These are phyloP conservation scores for Antennarius striatus DNA, from an alignment of 2,113 vertebrate genomes.

Conservation along the genomic window DNA sequence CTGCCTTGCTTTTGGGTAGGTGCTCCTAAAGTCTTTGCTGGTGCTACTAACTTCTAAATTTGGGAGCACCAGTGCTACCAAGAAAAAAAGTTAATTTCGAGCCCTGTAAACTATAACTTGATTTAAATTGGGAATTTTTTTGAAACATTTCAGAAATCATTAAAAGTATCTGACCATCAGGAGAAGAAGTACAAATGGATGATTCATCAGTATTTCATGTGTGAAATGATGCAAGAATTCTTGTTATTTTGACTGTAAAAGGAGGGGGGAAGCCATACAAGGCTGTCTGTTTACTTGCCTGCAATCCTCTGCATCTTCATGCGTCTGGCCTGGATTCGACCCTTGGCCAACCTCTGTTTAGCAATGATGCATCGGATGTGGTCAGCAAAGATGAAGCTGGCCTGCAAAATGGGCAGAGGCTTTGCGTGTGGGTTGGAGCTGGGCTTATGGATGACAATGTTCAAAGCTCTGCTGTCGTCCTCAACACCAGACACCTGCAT, in stretches of 20 bases:
- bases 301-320: conserved; percentile 99
- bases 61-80: too few relatives aligned
- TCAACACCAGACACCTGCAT: conserved; percentile 98
- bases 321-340: conserved; percentile 94
- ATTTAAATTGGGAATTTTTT: too few relatives aligned
- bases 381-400: conserved; percentile 94
- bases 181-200: too few relatives aligned
- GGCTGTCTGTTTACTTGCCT: conserved; percentile 69
- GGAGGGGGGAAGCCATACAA: neutral
- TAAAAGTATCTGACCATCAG: too few relatives aligned
- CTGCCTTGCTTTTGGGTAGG: too few relatives aligned
- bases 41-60: too few relatives aligned
- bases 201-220: too few relatives aligned
- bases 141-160: too few relatives aligned
- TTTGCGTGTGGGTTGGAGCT: conserved; percentile 95
- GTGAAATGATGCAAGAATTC: too few relatives aligned
- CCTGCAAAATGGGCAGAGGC: conserved; percentile 97
- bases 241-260: neutral
- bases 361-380: conserved; percentile 99
- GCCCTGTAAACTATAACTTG: too few relatives aligned
- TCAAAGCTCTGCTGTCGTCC: conserved; percentile 94
- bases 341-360: conserved; percentile 95
- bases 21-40: too few relatives aligned
- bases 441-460: conserved; percentile 95
- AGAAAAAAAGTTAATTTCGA: too few relatives aligned